A percentile compares a stretch with the other conserved stretches of the same genome.
Conservation (phyloP, 2,797 vertebrate genomes). For the Rhyacichthys aspro region DNA sequence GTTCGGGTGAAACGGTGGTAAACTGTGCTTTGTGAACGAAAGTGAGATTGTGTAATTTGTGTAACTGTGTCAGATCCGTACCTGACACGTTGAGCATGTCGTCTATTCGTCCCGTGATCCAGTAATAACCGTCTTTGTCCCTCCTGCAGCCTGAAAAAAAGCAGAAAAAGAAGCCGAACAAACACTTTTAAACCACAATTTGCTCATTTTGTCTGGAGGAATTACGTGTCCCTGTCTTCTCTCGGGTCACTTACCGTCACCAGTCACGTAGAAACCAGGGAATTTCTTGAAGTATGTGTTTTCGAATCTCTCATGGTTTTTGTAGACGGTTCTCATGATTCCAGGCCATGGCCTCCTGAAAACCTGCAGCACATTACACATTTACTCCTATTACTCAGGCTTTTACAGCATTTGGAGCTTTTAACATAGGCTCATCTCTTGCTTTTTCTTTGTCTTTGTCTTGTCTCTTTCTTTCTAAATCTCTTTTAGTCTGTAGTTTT, state of each 20-base stretch:
- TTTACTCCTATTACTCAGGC: neutral
- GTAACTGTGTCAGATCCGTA: conserved; percentile 24
- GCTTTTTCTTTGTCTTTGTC: too few relatives aligned
- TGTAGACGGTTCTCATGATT: conserved; percentile 82
- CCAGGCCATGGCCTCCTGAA: conserved; percentile 85
- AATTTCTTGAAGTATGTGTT: conserved; percentile 86
- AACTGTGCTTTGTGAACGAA: too few relatives aligned
- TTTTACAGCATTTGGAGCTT: too few relatives aligned
- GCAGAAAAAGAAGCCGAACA: conserved; percentile 9
- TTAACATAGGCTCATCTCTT: too few relatives aligned
- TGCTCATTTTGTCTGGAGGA: too few relatives aligned
- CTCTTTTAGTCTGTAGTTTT: too few relatives aligned
- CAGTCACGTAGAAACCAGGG: conserved; percentile 84
- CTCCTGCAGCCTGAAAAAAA: conserved; percentile 77
- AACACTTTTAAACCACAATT: neutral
- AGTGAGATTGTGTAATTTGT: too few relatives aligned
- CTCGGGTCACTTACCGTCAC: conserved; percentile 76
- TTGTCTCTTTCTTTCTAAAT: too few relatives aligned
- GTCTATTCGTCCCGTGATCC: conserved; percentile 87
- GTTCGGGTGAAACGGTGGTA: too few relatives aligned
- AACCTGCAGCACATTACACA: conserved; percentile 61
- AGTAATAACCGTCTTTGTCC: conserved; percentile 87
- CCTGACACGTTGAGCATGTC: conserved; percentile 89
- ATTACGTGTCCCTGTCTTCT: neutral
- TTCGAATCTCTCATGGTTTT: conserved; percentile 83